Percentiles rank a stretch among this genome's conserved stretches.
These are phyloP conservation scores for Darwinula stevensoni DNA, from an alignment of 2,888 invertebrate genomes.

Conservation along the genomic window DNA sequence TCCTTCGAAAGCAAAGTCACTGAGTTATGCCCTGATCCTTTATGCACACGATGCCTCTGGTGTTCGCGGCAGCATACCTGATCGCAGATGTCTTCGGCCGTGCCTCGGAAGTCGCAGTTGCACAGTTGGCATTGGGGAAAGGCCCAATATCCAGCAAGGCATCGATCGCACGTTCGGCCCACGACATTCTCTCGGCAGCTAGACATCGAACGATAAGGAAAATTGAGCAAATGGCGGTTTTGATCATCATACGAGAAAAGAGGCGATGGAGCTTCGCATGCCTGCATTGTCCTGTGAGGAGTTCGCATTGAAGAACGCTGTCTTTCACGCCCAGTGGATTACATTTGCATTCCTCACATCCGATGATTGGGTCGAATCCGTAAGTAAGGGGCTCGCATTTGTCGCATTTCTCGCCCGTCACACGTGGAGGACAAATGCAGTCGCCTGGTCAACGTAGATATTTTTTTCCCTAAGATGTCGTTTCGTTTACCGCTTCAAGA, in stretches of 20 bases:
- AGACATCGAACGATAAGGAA: slow-evolving; percentile 9
- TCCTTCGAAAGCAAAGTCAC: too few species aligned
- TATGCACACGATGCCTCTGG: too few species aligned
- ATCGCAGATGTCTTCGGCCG: slow-evolving; percentile 60
- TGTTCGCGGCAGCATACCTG: slow-evolving; percentile 18
- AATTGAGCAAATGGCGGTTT: background rate
- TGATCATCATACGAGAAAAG: background rate
- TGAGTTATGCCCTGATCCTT: too few species aligned
- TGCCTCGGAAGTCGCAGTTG: slow-evolving; percentile 49
- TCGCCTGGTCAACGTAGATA: slow-evolving; percentile 25
- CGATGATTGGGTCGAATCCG: slow-evolving; percentile 72
- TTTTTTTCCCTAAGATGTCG: too few species aligned
- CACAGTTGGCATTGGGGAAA: slow-evolving; percentile 71
- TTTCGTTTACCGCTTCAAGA: too few species aligned
- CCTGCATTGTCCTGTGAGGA: slow-evolving; percentile 54
- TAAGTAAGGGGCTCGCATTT: slow-evolving; percentile 62
- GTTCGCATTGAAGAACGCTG: slow-evolving; percentile 55
- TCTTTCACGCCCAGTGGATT: slow-evolving; percentile 43
- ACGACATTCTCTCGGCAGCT: slow-evolving; percentile 60
- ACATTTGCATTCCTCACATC: slow-evolving; percentile 84
- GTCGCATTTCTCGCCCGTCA: slow-evolving; percentile 65
- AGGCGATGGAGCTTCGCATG: slow-evolving; percentile 16
- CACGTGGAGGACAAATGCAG: slow-evolving; percentile 73
- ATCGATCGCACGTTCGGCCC: slow-evolving; percentile 63
- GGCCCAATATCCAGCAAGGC: slow-evolving; percentile 46